Evolutionary conservation across 2,113 vertebrate species (phyloP).

Genomic region (Montifringilla adamsi): DNA sequence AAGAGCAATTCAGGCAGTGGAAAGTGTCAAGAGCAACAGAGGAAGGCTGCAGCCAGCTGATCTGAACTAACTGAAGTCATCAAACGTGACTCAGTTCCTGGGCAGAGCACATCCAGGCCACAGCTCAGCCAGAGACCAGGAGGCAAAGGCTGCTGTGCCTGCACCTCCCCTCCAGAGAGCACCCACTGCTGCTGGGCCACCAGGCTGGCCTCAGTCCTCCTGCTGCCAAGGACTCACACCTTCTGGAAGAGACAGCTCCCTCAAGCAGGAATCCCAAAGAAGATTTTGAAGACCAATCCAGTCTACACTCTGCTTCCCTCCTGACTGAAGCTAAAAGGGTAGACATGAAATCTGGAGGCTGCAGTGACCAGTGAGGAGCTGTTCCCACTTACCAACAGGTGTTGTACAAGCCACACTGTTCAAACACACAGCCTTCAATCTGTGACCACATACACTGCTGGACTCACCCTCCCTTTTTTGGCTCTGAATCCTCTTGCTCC

Average conservation of each 20-base stretch:
- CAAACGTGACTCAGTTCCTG: neutral
- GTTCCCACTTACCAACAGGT: neutral
- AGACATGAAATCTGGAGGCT: neutral
- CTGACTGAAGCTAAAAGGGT: neutral
- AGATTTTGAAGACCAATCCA: neutral
- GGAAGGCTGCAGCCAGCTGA: neutral
- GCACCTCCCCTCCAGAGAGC: rapidly evolving
- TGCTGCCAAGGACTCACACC: neutral
- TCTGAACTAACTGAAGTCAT: neutral
- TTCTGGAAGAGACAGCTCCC: neutral
- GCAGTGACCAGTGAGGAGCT: neutral
- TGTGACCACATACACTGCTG: rapidly evolving
- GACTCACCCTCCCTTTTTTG: neutral
- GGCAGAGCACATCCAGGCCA: neutral
- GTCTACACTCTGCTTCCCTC: neutral
- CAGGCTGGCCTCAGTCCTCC: neutral
- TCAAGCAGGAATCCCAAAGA: neutral
- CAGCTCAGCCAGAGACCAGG: neutral
- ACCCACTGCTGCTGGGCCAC: rapidly evolving
- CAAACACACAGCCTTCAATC: neutral
- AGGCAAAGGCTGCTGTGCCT: neutral
- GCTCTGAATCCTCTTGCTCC: neutral
- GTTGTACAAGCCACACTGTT: neutral
- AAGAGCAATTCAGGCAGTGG: neutral
- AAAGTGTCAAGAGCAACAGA: neutral